phyloP scores from a whole-genome alignment of 2,113 vertebrate species.

The Telmatochromis brachygnathus region DNA sequence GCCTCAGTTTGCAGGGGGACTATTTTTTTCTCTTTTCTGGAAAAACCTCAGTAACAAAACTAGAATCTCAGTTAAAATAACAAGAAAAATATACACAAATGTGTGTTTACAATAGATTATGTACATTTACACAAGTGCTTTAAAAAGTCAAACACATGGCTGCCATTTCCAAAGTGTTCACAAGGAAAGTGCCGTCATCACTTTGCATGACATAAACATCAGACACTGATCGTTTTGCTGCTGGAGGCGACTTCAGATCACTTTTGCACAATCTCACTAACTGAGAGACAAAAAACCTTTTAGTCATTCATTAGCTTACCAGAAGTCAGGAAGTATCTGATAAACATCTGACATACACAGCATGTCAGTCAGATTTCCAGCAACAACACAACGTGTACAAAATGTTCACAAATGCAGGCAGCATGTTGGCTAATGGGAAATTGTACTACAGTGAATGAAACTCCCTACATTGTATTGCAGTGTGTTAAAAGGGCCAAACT shows the following conservation, averaged over 20 bases:
- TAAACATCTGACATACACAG: not conserved
- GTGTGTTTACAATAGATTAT: constrained; percentile 84
- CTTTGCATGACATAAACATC: not conserved
- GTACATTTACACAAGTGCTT: constrained; percentile 75
- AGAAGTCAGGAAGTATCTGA: not conserved
- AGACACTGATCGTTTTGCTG: not conserved
- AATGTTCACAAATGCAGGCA: constrained; percentile 5
- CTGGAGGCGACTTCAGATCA: not conserved
- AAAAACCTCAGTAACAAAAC: constrained; percentile 94
- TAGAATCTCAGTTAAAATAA: constrained; percentile 88
- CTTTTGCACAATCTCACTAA: not conserved
- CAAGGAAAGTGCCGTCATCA: not conserved
- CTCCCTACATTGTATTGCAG: constrained; percentile 71
- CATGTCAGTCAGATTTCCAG: not conserved
- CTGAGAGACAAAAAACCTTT: not conserved
- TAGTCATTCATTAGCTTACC: not conserved
- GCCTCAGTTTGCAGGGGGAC: constrained; percentile 72
- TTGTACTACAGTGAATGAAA: constrained; percentile 19
- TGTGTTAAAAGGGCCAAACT: constrained; percentile 31
- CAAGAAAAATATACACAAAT: constrained; percentile 85
- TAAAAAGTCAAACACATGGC: constrained; percentile 74
- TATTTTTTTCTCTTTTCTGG: constrained; percentile 47
- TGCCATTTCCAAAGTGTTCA: constrained; percentile 13
- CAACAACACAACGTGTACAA: not conserved
- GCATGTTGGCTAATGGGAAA: constrained; percentile 11